Evolutionary conservation across 2,113 vertebrate species (phyloP).

Genomic region (Camelus bactrianus): DNA sequence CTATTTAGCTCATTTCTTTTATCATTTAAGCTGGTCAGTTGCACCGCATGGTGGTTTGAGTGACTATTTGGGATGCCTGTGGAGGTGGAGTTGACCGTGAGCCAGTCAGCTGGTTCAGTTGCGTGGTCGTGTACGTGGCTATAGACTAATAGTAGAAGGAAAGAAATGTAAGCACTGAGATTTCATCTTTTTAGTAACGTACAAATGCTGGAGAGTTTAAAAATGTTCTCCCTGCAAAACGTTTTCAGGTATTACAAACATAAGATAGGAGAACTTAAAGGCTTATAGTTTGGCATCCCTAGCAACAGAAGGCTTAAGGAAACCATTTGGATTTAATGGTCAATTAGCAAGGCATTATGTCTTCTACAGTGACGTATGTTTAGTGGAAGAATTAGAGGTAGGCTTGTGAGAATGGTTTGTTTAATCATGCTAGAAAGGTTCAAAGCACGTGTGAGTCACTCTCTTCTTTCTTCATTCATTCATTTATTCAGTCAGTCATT

Average conservation of each 20-base stretch:
- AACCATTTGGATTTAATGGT: background rate
- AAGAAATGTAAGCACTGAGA: background rate
- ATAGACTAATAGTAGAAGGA: background rate
- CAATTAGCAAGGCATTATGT: background rate
- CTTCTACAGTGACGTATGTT: background rate
- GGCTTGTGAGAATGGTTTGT: background rate
- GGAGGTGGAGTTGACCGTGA: background rate
- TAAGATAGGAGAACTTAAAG: background rate
- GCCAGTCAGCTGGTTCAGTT: background rate
- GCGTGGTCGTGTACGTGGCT: background rate
- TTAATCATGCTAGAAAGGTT: background rate
- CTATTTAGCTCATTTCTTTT: background rate
- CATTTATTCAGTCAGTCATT: background rate
- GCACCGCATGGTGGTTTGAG: background rate
- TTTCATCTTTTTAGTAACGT: background rate
- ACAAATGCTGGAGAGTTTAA: background rate
- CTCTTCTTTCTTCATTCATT: background rate
- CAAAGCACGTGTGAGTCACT: background rate
- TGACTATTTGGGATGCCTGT: background rate
- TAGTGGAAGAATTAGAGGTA: background rate
- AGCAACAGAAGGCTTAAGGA: background rate
- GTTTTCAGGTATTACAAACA: constrained; percentile 16
- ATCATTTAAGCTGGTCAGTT: background rate
- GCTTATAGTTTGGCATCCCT: background rate
- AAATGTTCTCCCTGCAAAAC: background rate